Evolutionary conservation across 2,797 vertebrate species (phyloP).

Genomic region (Lagodon rhomboides): DNA sequence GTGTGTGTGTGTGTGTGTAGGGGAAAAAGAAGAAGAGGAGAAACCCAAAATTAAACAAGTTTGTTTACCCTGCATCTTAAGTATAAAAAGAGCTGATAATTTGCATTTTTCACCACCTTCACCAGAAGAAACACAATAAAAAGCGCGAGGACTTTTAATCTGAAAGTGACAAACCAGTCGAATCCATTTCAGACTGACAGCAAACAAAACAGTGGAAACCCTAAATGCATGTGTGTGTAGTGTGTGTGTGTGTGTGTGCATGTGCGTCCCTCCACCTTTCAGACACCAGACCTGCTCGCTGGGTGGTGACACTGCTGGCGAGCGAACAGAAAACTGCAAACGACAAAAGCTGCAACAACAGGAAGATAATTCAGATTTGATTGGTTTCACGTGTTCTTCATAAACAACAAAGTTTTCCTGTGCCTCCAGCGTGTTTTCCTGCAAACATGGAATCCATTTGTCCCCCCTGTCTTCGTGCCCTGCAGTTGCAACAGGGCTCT

Average conservation of each 20-base stretch:
- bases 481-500: constrained; percentile 71
- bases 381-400: constrained; percentile 89
- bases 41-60: background rate
- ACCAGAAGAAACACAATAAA: constrained; percentile 1
- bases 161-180: constrained; percentile 26
- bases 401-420: constrained; percentile 87
- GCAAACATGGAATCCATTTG: constrained; percentile 89
- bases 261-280: constrained; percentile 41
- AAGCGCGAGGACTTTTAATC: constrained; percentile 19
- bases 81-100: constrained; percentile 25
- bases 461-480: constrained; percentile 72
- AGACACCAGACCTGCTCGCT: constrained; percentile 76
- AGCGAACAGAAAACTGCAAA: constrained; percentile 78
- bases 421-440: constrained; percentile 83
- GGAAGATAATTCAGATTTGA: constrained; percentile 88
- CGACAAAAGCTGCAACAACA: constrained; percentile 86
- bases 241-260: constrained; percentile 2
- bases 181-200: background rate
- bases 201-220: background rate
- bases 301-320: constrained; percentile 86
- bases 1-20: constrained; percentile 21
- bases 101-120: constrained; percentile 37
- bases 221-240: constrained; percentile 12
- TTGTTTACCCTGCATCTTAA: constrained; percentile 20
- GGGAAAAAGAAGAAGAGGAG: background rate